Evolutionary conservation across 2,888 invertebrate species (phyloP), one percentile per base, ranked within the genome.

Genomic region (Choristoneura rosaceana): DNA sequence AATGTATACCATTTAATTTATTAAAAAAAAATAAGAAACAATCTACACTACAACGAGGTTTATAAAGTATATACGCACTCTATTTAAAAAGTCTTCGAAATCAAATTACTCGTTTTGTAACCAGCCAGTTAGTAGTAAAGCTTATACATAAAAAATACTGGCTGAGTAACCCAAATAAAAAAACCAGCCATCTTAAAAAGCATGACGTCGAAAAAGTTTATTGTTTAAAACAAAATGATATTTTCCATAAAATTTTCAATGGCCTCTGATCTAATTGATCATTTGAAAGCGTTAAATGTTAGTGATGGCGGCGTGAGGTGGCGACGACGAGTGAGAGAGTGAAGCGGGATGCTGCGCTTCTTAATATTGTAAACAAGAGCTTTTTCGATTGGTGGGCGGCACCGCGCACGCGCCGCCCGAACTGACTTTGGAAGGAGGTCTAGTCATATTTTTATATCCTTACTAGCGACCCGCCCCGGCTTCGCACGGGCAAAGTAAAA

Each of bases 351-450:
- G 90, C 89, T 90, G 90, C 88, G 88, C 84, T 85, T 86, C 87
- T 87, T 84, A 82, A 88, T 87, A 86, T 89, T 92, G 92, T 92
- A 92, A 93, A 92, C 92, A 93, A 89, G 88, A 88, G 90, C 90
- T 89, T 89, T 90, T 90, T 90, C 90, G 89, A 91, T 91, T 91
- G 90, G 90, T 82, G 84, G 87, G 86, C 87, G 83, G 84, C 82
- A 79, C 45, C 87, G 88, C 92, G 92, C 91, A 90, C 80, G 89
- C 87, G 85, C 75, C 78, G 71, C 45, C 10, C 78, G 80, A 69
- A 12, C 75, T 87, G 80, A 80, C 76, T 84, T 91, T 89, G 89
- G 77, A 77, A 45, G 74, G 79, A 77, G 86, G 91, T 82, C 68
- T 43, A 7, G 12, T 59, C 4, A n/a, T 59, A 38, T n/a, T 15